Percentiles rank a stretch among this genome's conserved stretches.
phyloP scores from a whole-genome alignment of 2,888 invertebrate genomes.

The Barypeithes pellucidus region DNA sequence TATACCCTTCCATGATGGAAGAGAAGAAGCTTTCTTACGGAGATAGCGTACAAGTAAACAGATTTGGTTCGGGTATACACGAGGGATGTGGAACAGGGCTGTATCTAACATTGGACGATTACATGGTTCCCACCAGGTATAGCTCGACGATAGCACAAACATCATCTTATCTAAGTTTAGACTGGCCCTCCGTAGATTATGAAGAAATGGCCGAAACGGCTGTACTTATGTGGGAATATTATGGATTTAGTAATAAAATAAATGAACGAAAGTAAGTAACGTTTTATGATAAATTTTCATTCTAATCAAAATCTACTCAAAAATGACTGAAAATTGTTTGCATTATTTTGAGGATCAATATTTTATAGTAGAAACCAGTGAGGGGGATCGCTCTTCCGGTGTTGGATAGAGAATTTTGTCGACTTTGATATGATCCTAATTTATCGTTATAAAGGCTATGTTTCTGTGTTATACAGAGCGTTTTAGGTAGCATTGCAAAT shows the following conservation, averaged over 20 bases:
- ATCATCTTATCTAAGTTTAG: slow-evolving; percentile 31
- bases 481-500: too few relatives aligned
- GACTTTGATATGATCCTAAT: too few relatives aligned
- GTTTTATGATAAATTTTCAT: too few relatives aligned
- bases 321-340: too few relatives aligned
- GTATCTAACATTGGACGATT: slow-evolving; percentile 67
- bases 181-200: slow-evolving; percentile 42
- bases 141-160: slow-evolving; percentile 41
- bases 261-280: slow-evolving; percentile 20
- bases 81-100: slow-evolving; percentile 71
- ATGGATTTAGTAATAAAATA: slow-evolving; percentile 45
- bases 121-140: slow-evolving; percentile 57
- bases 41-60: slow-evolving; percentile 77
- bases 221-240: slow-evolving; percentile 65
- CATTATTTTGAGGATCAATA: too few relatives aligned
- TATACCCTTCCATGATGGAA: slow-evolving; percentile 42
- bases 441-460: too few relatives aligned
- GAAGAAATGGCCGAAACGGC: slow-evolving; percentile 63
- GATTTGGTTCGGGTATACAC: slow-evolving; percentile 71
- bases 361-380: too few relatives aligned
- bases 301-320: too few relatives aligned
- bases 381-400: too few relatives aligned
- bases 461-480: too few relatives aligned
- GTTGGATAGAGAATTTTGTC: too few relatives aligned
- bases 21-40: slow-evolving; percentile 77